A percentile compares a stretch with the other conserved stretches of the same genome.
These are phyloP conservation scores for Pollenia angustigena DNA, from an alignment of 2,888 invertebrate genomes.

Conservation along the genomic window DNA sequence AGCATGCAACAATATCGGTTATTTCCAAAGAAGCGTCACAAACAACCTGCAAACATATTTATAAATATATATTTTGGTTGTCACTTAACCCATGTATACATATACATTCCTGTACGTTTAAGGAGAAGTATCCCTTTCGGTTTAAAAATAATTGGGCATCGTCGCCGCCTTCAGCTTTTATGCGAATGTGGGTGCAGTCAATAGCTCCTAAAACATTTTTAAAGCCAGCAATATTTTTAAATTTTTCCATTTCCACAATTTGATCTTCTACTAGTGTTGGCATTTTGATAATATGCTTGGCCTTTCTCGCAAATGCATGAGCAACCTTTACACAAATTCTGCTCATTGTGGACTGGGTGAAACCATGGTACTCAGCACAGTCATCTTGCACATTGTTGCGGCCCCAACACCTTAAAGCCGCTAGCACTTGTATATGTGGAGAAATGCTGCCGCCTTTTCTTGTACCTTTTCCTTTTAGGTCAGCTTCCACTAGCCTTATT, in stretches of 20 bases:
- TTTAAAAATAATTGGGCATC: conserved; percentile 43
- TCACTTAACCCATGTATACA: background rate
- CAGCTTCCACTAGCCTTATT: too few relatives aligned
- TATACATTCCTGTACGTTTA: conserved; percentile 10
- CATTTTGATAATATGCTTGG: conserved; percentile 12
- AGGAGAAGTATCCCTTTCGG: conserved; percentile 18
- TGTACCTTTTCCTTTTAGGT: too few relatives aligned
- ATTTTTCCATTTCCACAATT: background rate
- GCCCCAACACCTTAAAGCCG: conserved; percentile 12
- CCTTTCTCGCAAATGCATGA: conserved; percentile 18
- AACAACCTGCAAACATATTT: background rate
- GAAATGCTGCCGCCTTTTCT: too few relatives aligned
- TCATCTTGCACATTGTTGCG: conserved; percentile 23
- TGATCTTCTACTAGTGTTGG: background rate
- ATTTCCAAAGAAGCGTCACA: conserved; percentile 31
- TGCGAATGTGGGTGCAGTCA: conserved; percentile 56
- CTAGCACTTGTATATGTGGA: too few relatives aligned
- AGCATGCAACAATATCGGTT: conserved; percentile 35
- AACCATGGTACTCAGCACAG: conserved; percentile 24
- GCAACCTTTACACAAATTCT: conserved; percentile 14
- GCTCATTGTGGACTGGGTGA: conserved; percentile 21
- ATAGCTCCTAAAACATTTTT: conserved; percentile 49
- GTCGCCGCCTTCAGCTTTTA: conserved; percentile 39
- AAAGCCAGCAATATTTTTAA: conserved; percentile 48
- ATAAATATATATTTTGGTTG: background rate